Evolutionary conservation across 2,797 vertebrate species (phyloP).

Genomic region (Iguana delicatissima): DNA sequence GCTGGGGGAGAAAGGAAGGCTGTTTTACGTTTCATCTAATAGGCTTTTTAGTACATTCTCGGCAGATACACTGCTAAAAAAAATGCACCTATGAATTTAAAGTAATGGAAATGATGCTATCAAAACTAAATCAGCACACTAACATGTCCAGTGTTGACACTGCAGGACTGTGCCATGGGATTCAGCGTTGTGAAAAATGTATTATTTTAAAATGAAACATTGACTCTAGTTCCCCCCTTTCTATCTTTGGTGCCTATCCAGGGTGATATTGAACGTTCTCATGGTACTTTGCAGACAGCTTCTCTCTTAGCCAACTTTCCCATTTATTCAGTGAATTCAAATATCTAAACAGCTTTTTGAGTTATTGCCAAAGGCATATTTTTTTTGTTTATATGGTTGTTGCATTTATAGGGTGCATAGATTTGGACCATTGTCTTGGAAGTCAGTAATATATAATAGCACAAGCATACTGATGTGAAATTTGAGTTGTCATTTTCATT

Average conservation of each 20-base stretch:
- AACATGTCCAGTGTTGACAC: constrained; percentile 38
- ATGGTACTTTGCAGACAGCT: constrained; percentile 4
- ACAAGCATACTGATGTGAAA: not conserved
- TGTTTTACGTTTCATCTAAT: constrained; percentile 21
- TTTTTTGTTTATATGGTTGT: constrained; percentile 25
- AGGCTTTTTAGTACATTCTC: constrained; percentile 29
- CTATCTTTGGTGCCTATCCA: constrained; percentile 28
- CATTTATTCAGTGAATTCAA: constrained; percentile 39
- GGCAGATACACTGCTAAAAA: constrained; percentile 30
- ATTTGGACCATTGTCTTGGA: constrained; percentile 34
- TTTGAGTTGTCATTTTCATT: not conserved
- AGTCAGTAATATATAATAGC: not conserved
- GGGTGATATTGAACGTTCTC: constrained; percentile 25
- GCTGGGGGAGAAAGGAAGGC: not conserved
- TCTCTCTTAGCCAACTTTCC: constrained; percentile 42
- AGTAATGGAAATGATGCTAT: constrained; percentile 27
- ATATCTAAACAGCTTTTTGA: constrained; percentile 37
- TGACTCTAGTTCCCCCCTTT: constrained; percentile 21
- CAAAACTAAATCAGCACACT: constrained; percentile 28
- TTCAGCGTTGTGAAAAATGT: constrained; percentile 38
- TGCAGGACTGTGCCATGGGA: not conserved
- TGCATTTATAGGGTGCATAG: not conserved
- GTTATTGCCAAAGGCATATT: constrained; percentile 40
- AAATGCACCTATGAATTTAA: constrained; percentile 27
- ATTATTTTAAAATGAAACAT: constrained; percentile 36